These are phyloP conservation scores for Brachionus rotundiformis DNA, from an alignment of 1,140 invertebrate genomes.

Conservation along the genomic window DNA sequence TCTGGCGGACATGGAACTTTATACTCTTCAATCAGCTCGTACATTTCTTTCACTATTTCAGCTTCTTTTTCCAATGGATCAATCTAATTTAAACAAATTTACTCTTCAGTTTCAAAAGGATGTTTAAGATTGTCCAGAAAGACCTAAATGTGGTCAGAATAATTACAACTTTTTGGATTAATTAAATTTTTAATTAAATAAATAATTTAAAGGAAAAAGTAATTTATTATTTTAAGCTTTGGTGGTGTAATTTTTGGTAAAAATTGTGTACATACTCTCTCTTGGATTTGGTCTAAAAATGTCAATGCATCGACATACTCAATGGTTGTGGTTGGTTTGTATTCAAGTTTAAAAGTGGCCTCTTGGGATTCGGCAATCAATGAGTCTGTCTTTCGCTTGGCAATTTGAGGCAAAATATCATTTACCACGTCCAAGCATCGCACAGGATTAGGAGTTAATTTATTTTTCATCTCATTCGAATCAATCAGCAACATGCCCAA, in stretches of 20 bases:
- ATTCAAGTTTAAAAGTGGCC: slow-evolving; percentile 69
- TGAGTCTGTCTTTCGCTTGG: slow-evolving; percentile 68
- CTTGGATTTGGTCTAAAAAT: slow-evolving; percentile 71
- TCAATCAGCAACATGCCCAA: slow-evolving; percentile 73
- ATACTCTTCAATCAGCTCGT: slow-evolving; percentile 74
- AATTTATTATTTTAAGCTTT: background rate
- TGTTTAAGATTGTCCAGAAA: no score
- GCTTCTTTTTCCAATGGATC: slow-evolving; percentile 70
- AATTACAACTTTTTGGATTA: no score
- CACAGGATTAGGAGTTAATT: slow-evolving; percentile 71
- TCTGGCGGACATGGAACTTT: slow-evolving; percentile 69
- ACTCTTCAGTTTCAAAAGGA: no score
- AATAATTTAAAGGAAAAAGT: no score
- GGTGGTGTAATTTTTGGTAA: background rate
- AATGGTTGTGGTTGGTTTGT: slow-evolving; percentile 69
- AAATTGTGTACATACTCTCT: slow-evolving; percentile 57
- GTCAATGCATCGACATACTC: slow-evolving; percentile 72
- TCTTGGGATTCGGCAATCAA: slow-evolving; percentile 69
- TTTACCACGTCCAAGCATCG: slow-evolving; percentile 59
- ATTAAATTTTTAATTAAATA: no score
- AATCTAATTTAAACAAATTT: slow-evolving; percentile 54
- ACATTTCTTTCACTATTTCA: slow-evolving; percentile 73
- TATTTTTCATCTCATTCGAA: slow-evolving; percentile 72
- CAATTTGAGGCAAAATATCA: slow-evolving; percentile 66
- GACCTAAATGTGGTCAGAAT: no score